phyloP scores from a whole-genome alignment of 2,888 invertebrate species.

The Mythimna loreyi region DNA sequence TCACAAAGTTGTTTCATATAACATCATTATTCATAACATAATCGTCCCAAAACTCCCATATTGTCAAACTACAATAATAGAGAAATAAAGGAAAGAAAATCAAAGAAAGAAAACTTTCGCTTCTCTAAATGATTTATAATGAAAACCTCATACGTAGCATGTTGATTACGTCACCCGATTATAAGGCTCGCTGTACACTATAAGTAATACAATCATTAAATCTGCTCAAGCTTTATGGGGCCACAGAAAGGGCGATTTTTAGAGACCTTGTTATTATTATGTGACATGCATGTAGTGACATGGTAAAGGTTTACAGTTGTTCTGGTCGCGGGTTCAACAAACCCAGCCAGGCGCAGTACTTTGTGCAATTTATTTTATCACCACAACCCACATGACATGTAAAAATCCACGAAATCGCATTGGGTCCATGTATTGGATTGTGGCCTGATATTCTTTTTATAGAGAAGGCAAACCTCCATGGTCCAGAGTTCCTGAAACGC shows the following conservation, averaged over 20 bases:
- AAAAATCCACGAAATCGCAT: too few species aligned
- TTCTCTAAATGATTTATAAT: slow-evolving; percentile 56
- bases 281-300: not conserved
- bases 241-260: slow-evolving; percentile 9
- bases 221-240: slow-evolving; percentile 39
- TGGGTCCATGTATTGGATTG: too few species aligned
- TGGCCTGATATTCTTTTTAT: too few species aligned
- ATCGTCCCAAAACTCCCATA: not conserved
- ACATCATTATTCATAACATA: not conserved
- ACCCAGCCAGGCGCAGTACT: too few species aligned
- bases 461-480: too few species aligned
- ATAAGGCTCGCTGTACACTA: slow-evolving; percentile 45
- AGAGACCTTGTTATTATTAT: not conserved
- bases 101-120: slow-evolving; percentile 44
- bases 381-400: too few species aligned
- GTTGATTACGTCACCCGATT: slow-evolving; percentile 52
- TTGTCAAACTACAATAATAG: slow-evolving; percentile 16
- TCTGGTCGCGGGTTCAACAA: too few species aligned
- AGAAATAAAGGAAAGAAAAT: slow-evolving; percentile 30
- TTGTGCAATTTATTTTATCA: too few species aligned
- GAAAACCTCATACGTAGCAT: slow-evolving; percentile 51
- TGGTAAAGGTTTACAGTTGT: too few species aligned
- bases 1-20: too few species aligned
- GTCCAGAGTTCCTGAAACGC: too few species aligned
- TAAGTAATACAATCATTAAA: slow-evolving; percentile 50